Base-by-base conservation (phyloP, 1,140 invertebrate genomes). In the Steinernema feltiae region DNA sequence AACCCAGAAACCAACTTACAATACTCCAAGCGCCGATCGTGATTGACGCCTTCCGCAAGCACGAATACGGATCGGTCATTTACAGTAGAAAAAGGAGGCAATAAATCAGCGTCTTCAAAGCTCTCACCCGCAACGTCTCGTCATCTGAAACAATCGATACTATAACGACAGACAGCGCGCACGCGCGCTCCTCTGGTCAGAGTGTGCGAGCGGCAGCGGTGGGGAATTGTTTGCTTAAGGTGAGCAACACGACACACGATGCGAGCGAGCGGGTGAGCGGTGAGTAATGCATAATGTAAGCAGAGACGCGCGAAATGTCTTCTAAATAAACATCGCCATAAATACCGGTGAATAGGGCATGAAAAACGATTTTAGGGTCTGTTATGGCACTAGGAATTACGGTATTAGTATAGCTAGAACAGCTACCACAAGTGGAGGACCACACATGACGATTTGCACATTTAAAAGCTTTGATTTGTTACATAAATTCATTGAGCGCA, bases 11-110 rank as follows among this genome's bases (percentile, higher is more conserved):
- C n/a, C 21, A 72, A 75, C 79, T 84, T 69, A 86, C 83, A 76
- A 85, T 80, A 79, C 84, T 85, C 78, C 78, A 84, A 69, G 84
- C 73, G 15, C 69, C 83, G 41, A 84, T 80, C 31, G 72, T 76
- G n/a, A 84, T 78, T 15, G 78, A 72, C 31, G 75, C 63, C 53
- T 69, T 78, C n/a, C 83, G 75, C 29, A 85, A 71, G 53, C 83
- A 85, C 29, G 69, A 29, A 63, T 81, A 81, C 12, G 83, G 83
- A 78, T 85, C 83, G 21, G 78, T 72, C 78, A 81, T 83, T 27
- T 46, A 46, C n/a, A 7, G 7, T 46, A 46, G n/a, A 12, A 46
- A 46, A 46, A n/a, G 7, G 7, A 12, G 7, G 41, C n/a, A 46
- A 46, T 46, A 46, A 46, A 46, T 46, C 41, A 46, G n/a, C n/a